Percentiles rank a stretch among this genome's conserved stretches.
These are phyloP conservation scores for Spea multiplicata DNA, from an alignment of 2,113 vertebrate genomes.

Conservation along the genomic window DNA sequence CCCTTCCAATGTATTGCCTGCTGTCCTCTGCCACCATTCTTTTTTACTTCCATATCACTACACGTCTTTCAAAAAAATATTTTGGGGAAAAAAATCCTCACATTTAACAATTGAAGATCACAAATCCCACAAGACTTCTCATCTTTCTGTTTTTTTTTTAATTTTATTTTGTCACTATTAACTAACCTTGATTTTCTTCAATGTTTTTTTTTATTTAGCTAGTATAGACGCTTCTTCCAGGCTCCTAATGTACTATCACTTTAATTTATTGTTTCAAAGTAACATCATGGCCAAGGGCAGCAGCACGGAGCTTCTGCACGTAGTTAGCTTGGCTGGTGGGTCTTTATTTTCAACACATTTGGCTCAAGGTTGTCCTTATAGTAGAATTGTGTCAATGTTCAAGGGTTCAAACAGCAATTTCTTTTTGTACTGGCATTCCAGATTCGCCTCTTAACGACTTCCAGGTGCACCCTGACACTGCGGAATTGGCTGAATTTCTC, in stretches of 20 bases:
- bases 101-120: no score
- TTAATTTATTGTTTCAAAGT: constrained; percentile 47
- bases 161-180: no score
- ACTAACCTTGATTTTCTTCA: background rate
- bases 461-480: constrained; percentile 63
- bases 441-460: constrained; percentile 63
- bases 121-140: no score
- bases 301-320: constrained; percentile 53
- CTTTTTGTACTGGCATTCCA: constrained; percentile 54
- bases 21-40: no score
- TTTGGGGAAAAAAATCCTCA: no score
- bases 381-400: constrained; percentile 52
- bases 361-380: constrained; percentile 59
- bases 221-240: constrained; percentile 18
- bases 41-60: no score
- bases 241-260: constrained; percentile 27
- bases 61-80: no score
- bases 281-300: constrained; percentile 51
- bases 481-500: constrained; percentile 54
- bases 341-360: constrained; percentile 60
- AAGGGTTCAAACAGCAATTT: constrained; percentile 47
- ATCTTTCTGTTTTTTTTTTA: no score
- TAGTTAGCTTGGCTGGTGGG: constrained; percentile 58
- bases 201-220: constrained; percentile 3
- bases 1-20: no score